Evolutionary conservation across 2,888 invertebrate species (phyloP).

Genomic region (Hypercompe scribonia): DNA sequence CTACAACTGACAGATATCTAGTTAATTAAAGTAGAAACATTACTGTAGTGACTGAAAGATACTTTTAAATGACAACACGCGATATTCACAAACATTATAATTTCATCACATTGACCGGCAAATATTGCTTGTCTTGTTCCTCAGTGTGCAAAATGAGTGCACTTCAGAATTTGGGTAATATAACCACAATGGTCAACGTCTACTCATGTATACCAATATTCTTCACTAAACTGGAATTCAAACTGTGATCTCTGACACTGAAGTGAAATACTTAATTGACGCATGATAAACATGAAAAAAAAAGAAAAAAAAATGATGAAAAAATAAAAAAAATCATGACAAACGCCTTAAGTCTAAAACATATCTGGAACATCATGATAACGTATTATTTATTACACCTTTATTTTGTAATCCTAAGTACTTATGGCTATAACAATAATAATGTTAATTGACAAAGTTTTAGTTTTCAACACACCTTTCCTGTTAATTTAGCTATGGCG

Average conservation of each 20-base stretch:
- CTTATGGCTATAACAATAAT: not conserved
- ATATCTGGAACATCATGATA: not conserved
- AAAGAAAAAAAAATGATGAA: too few species aligned
- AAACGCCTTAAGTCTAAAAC: not conserved
- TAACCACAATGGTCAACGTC: not conserved
- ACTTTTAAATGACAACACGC: not conserved
- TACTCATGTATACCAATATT: not conserved
- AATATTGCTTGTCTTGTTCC: not conserved
- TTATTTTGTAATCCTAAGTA: not conserved
- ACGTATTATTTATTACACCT: not conserved
- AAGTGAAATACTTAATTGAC: not conserved
- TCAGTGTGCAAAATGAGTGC: too few species aligned
- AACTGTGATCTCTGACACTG: not conserved
- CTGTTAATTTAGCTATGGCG: not conserved
- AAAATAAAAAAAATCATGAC: too few species aligned
- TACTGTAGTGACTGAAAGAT: not conserved
- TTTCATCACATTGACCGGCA: not conserved
- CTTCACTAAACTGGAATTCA: too few species aligned
- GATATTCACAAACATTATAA: not conserved
- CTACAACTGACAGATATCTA: not conserved
- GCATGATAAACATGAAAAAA: not conserved
- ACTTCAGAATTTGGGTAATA: not conserved
- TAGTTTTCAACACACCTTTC: not conserved
- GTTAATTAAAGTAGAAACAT: not conserved
- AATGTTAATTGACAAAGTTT: not conserved